Conservation (phyloP, 2,888 invertebrate genomes). For the Volucella bombylans region DNA sequence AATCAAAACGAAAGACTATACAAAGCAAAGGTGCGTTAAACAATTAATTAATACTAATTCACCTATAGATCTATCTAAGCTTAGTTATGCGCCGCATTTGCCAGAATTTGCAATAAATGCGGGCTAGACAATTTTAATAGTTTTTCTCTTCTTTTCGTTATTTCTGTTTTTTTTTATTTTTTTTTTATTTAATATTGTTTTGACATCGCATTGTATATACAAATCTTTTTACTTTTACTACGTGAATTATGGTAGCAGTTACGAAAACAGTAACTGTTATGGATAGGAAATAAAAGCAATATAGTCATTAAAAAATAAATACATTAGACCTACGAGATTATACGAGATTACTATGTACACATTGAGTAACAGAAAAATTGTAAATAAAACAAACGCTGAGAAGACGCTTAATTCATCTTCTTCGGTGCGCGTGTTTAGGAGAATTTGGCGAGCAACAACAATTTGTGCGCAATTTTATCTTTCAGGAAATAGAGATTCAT, state of each 20-base stretch:
- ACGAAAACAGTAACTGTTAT: neutral
- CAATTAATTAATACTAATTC: slow-evolving; percentile 69
- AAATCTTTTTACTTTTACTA: slow-evolving; percentile 12
- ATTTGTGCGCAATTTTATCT: slow-evolving; percentile 77
- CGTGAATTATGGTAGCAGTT: slow-evolving; percentile 13
- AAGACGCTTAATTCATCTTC: slow-evolving; percentile 28
- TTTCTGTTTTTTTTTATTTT: neutral
- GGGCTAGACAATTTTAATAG: slow-evolving; percentile 8
- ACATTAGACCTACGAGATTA: slow-evolving; percentile 31
- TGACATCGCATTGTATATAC: slow-evolving; percentile 23
- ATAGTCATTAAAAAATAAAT: slow-evolving; percentile 34
- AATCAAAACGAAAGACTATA: slow-evolving; percentile 15
- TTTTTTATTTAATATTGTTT: neutral
- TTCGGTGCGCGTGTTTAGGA: slow-evolving; percentile 49
- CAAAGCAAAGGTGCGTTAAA: slow-evolving; percentile 28
- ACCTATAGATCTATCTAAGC: slow-evolving; percentile 67
- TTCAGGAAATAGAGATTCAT: slow-evolving; percentile 81
- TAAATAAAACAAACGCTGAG: slow-evolving; percentile 26
- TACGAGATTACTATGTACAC: slow-evolving; percentile 66
- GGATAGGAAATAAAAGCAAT: slow-evolving; percentile 16
- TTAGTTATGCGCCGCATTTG: slow-evolving; percentile 43
- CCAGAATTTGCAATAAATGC: slow-evolving; percentile 21
- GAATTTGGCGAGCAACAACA: slow-evolving; percentile 42
- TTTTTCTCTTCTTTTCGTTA: neutral
- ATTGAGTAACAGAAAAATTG: slow-evolving; percentile 39